Conservation (phyloP, 2,888 invertebrate genomes). For the Scaptomyza reducta region DNA sequence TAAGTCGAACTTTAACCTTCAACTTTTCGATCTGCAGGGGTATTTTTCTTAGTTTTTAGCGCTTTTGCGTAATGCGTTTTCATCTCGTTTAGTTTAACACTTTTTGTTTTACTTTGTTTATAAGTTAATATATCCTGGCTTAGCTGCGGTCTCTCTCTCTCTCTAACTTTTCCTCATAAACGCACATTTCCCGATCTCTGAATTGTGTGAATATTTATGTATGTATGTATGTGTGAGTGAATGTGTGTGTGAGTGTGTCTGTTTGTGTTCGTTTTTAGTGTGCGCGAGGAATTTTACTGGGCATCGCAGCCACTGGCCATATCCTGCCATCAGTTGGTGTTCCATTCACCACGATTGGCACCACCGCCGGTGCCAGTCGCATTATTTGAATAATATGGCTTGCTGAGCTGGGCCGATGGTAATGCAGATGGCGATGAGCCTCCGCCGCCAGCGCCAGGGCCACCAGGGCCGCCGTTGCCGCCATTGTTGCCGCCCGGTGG, state of each 20-base stretch:
- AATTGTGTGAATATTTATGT: slow-evolving; percentile 10
- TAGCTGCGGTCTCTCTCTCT: slow-evolving; percentile 20
- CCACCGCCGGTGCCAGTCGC: slow-evolving; percentile 64
- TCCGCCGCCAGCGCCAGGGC: slow-evolving; percentile 60
- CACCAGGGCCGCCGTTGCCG: slow-evolving; percentile 73
- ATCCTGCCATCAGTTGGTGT: slow-evolving; percentile 57
- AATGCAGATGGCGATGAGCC: slow-evolving; percentile 42
- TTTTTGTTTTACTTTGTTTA: neutral
- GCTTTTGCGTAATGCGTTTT: neutral
- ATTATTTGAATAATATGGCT: slow-evolving; percentile 83
- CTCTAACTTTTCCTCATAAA: slow-evolving; percentile 9
- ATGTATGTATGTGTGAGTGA: slow-evolving; percentile 24
- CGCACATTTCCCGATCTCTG: slow-evolving; percentile 28
- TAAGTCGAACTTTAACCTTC: neutral
- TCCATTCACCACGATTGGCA: slow-evolving; percentile 82
- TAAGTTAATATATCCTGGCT: slow-evolving; percentile 20
- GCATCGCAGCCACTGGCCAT: slow-evolving; percentile 22
- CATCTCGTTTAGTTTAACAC: neutral
- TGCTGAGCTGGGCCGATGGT: slow-evolving; percentile 77
- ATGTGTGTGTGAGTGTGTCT: slow-evolving; percentile 37
- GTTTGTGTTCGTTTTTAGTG: slow-evolving; percentile 17
- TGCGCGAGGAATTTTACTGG: slow-evolving; percentile 22
- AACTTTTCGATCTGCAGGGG: too few relatives aligned
- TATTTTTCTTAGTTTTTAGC: neutral
- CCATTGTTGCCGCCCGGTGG: slow-evolving; percentile 55